A percentile compares a stretch with the other conserved stretches of the same genome.
Evolutionary conservation across 1,140 invertebrate genomes (phyloP).

Genomic region (Drosophila micromelanica): DNA sequence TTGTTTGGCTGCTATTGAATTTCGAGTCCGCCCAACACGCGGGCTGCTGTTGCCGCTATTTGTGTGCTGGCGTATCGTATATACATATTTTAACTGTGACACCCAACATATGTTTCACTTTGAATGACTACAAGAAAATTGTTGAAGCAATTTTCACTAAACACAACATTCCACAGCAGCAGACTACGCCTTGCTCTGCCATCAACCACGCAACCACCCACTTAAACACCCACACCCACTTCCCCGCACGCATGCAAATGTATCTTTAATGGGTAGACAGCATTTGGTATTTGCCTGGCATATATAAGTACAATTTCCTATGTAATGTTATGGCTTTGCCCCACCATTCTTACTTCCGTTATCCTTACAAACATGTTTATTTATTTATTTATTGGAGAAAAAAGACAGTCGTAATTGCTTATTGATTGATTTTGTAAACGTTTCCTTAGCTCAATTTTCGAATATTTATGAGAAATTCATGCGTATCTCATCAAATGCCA

Average conservation of each 20-base stretch:
- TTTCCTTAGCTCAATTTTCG: constrained; percentile 46
- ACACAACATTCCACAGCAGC: constrained; percentile 53
- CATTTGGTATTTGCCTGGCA: constrained; percentile 43
- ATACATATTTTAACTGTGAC: constrained; percentile 67
- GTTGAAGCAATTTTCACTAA: constrained; percentile 69
- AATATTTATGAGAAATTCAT: constrained; percentile 58
- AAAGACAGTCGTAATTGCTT: constrained; percentile 61
- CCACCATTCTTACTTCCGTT: constrained; percentile 1
- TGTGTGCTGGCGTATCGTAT: constrained; percentile 22
- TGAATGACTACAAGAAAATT: constrained; percentile 73
- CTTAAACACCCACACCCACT: constrained; percentile 13
- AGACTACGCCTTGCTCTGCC: neutral
- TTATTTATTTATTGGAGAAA: constrained; percentile 41
- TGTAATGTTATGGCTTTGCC: constrained; percentile 35
- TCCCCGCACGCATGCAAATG: constrained; percentile 51
- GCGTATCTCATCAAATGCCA: constrained; percentile 35
- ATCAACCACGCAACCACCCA: constrained; percentile 5
- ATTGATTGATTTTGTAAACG: constrained; percentile 72
- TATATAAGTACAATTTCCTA: constrained; percentile 41
- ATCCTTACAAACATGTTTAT: constrained; percentile 47
- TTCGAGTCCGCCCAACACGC: constrained; percentile 10
- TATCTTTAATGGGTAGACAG: constrained; percentile 63
- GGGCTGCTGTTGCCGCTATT: constrained; percentile 2
- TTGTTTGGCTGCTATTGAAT: constrained; percentile 44
- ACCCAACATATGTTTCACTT: constrained; percentile 75